A percentile compares a stretch with the other conserved stretches of the same genome.
These are phyloP conservation scores for Acipenser oxyrinchus DNA, from an alignment of 2,797 vertebrate species.

Conservation along the genomic window DNA sequence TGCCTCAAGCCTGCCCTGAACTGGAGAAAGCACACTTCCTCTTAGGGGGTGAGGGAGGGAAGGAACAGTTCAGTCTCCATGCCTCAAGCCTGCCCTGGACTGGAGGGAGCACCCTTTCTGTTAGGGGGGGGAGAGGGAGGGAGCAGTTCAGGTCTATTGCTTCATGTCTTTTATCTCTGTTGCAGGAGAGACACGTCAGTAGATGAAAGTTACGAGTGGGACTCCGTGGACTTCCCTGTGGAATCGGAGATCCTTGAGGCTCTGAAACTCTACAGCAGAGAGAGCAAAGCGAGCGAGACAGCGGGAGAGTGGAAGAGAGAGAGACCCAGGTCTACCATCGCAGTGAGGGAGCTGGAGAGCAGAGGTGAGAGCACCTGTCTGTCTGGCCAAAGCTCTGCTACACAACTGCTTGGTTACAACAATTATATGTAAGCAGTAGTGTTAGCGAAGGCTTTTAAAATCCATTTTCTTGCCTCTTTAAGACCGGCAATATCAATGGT, in stretches of 20 bases:
- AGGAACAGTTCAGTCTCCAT: slow-evolving; percentile 42
- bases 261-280: slow-evolving; percentile 54
- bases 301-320: slow-evolving; percentile 32
- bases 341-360: slow-evolving; percentile 53
- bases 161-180: neutral
- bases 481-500: slow-evolving; percentile 9
- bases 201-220: slow-evolving; percentile 95
- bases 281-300: slow-evolving; percentile 29
- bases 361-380: slow-evolving; percentile 54
- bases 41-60: slow-evolving; percentile 5
- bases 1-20: slow-evolving; percentile 6
- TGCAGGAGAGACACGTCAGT: slow-evolving; percentile 88
- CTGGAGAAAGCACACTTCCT: slow-evolving; percentile 4
- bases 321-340: slow-evolving; percentile 43
- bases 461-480: neutral
- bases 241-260: slow-evolving; percentile 74
- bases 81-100: neutral
- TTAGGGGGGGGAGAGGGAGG: neutral
- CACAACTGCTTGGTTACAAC: too few species aligned
- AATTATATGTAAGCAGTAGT: too few species aligned
- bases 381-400: neutral
- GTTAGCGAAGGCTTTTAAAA: neutral
- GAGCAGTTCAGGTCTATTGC: too few species aligned
- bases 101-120: too few species aligned
- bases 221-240: slow-evolving; percentile 68